Percentiles rank a stretch among this genome's conserved stretches.
Evolutionary conservation across 2,888 invertebrate genomes (phyloP).

Genomic region (Drepanosiphum platanoidis): DNA sequence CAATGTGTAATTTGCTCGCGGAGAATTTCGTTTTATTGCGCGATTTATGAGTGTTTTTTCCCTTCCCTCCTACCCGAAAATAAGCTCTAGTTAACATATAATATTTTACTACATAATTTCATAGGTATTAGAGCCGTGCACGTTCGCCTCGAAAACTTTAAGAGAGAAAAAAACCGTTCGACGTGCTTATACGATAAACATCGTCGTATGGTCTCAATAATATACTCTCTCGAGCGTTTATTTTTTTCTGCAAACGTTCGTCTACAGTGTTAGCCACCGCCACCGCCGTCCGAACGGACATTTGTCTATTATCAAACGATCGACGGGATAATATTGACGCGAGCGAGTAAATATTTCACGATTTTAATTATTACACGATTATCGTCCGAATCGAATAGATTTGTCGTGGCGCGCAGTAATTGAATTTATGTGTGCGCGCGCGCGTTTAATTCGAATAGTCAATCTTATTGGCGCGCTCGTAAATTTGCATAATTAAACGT

Average conservation of each 20-base stretch:
- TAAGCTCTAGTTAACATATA: background rate
- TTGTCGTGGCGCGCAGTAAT: background rate
- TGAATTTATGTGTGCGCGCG: background rate
- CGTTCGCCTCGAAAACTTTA: background rate
- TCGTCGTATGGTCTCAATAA: background rate
- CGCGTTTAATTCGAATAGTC: background rate
- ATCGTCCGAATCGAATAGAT: background rate
- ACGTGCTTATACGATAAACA: background rate
- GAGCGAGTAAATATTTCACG: background rate
- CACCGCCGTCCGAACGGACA: background rate
- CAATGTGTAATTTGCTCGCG: background rate
- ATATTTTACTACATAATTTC: background rate
- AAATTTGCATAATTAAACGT: conserved; percentile 13
- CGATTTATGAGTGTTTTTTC: conserved; percentile 1
- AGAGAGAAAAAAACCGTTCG: background rate
- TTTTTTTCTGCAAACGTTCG: too few relatives aligned
- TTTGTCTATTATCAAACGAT: too few relatives aligned
- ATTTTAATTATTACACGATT: background rate
- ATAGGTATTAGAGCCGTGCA: background rate
- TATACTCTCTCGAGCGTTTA: too few relatives aligned
- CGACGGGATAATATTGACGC: background rate
- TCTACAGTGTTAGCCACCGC: too few relatives aligned
- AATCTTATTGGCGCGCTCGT: conserved; percentile 4
- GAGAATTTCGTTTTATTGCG: background rate
- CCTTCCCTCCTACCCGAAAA: too few relatives aligned